Evolutionary conservation across 2,113 vertebrate species (phyloP), one percentile per base, ranked within the genome.

Genomic region (Pachycephala philippinensis): DNA sequence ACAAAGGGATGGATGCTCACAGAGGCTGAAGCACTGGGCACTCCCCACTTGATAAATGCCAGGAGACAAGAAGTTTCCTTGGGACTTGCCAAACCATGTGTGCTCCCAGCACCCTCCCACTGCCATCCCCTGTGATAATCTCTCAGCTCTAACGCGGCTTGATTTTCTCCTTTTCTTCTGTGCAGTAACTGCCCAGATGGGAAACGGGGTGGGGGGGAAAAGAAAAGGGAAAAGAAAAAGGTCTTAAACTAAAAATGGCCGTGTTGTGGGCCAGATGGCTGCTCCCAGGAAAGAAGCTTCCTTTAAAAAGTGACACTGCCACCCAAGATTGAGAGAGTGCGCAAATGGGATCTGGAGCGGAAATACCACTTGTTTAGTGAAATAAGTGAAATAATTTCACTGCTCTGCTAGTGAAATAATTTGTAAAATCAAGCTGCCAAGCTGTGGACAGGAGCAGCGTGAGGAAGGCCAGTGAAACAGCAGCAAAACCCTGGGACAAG

Each of bases 181-280:
- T 44, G 81, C 56, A 92, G 24, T 97, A 97, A 95, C 35, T 86
- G 65, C 71, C 88, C 96, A 96, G 95, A 96, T 96, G 83, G 95
- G 87, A 96, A 97, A 96, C 1, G 11, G 33, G 24, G 27, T 2
- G 8, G 35, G 17, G n/a, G 21, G 10, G 0, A 4, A 2, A 22
- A 44, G 39, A 72, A 59, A 22, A 10, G 18, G 6, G 28, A 28
- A 60, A 80, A 6, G 7, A 33, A 69, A 39, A 70, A 90, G 87
- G 56, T 65, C 65, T 68, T 78, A 87, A 60, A 52, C 35, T 79
- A 94, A 91, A 96, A 96, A 90, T 39, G 12, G 33, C 69, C 5
- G 0, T 56, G 45, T 26, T 89, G 49, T 50, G 31, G 78, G 64
- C 87, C 86, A 95, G 90, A 92, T 84, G 79, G 89, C 79, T 94